Evolutionary conservation across 1,140 invertebrate genomes (phyloP).

Genomic region (Drosophila miranda): DNA sequence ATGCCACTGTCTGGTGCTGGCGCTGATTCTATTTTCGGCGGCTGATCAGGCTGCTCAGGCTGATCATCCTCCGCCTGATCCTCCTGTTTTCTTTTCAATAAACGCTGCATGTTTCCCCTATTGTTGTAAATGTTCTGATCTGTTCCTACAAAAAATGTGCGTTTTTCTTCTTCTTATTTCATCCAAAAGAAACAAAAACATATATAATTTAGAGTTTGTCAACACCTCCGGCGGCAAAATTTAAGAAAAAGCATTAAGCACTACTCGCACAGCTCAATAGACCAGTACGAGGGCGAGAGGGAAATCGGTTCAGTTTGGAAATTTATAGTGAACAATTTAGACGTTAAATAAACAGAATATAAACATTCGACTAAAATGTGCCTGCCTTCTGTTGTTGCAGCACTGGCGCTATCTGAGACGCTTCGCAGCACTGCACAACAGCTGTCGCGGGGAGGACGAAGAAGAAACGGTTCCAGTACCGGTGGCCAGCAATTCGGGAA

Average conservation of each 20-base stretch:
- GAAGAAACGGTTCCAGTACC: too few relatives aligned
- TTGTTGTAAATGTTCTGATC: slow-evolving; percentile 11
- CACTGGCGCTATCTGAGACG: too few relatives aligned
- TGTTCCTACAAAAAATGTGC: slow-evolving; percentile 63
- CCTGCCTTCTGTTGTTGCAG: too few relatives aligned
- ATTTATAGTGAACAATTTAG: slow-evolving; percentile 8
- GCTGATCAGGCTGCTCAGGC: neutral
- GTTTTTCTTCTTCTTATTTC: slow-evolving; percentile 67
- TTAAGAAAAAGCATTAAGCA: slow-evolving; percentile 27
- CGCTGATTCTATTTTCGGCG: neutral
- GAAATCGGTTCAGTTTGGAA: slow-evolving; percentile 11
- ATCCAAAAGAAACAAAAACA: slow-evolving; percentile 52
- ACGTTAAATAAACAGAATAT: too few relatives aligned
- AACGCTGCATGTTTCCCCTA: slow-evolving; percentile 28
- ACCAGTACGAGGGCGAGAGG: neutral
- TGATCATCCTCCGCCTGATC: slow-evolving; percentile 1
- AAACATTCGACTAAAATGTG: too few relatives aligned
- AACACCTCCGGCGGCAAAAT: slow-evolving; percentile 56
- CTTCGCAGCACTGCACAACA: too few relatives aligned
- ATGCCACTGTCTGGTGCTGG: slow-evolving; percentile 3
- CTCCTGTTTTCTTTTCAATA: slow-evolving; percentile 35
- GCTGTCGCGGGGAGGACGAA: too few relatives aligned
- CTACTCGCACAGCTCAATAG: slow-evolving; percentile 5
- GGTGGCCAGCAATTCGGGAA: too few relatives aligned
- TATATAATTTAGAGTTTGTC: slow-evolving; percentile 67